phyloP scores from a whole-genome alignment of 2,888 invertebrate species.

The Hesperia comma region DNA sequence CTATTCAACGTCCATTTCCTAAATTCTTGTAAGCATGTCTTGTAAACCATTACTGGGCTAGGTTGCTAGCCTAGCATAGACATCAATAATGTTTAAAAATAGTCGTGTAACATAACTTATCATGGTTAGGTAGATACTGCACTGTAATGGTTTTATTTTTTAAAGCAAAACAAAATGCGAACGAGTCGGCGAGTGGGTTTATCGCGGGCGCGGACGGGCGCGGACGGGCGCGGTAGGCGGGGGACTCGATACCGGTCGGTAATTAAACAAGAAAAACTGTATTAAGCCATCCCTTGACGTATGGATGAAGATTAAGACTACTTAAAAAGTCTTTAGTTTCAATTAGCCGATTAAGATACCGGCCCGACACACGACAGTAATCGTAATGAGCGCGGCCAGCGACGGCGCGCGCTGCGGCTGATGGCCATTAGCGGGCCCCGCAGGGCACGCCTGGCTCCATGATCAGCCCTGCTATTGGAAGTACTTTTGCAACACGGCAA shows the following conservation, averaged over 20 bases:
- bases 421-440: neutral
- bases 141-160: neutral
- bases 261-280: constrained; percentile 25
- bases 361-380: constrained; percentile 26
- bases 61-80: no score
- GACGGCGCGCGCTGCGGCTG: neutral
- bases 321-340: constrained; percentile 38
- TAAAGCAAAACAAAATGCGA: constrained; percentile 3
- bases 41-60: no score
- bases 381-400: constrained; percentile 22
- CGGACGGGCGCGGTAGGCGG: no score
- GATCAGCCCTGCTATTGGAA: no score
- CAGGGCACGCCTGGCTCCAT: neutral
- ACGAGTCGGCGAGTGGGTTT: neutral
- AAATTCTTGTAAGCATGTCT: no score
- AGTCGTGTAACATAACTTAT: no score
- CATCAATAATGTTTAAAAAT: no score
- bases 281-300: constrained; percentile 28
- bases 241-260: neutral
- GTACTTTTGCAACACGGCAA: no score
- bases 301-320: constrained; percentile 33
- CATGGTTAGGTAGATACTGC: neutral
- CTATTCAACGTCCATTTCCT: no score
- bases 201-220: constrained; percentile 12
- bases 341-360: constrained; percentile 37